Base-by-base conservation (phyloP, 2,888 invertebrate species). In the Saturnia japonica region DNA sequence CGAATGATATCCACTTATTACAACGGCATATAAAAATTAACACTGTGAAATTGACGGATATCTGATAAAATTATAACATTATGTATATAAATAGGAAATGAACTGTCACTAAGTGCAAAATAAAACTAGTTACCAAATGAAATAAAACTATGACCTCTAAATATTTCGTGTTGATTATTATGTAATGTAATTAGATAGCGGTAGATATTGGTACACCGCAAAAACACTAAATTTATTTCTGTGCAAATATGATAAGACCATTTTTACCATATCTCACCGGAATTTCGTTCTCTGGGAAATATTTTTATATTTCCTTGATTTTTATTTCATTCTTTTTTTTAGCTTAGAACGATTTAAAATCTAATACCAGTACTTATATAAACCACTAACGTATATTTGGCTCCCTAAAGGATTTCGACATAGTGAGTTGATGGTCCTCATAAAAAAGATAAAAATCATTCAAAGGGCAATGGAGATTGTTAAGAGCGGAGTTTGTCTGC, bases 131-230 rank as follows among this genome's bases (percentile, higher is more conserved):
- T n/a, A 22, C 43, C 14, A 8, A 34, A 66, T 22, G 6, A 43
- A 12, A 66, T 22, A n/a, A 43, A 12, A 40, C 19, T 64, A 40
- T 40, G 64, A 64, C 64, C 64, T 64, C 19, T 64, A 62, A 62
- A 62, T 62, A 62, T 40, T 62, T 40, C 8, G 1, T 40, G 40
- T 19, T 40, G n/a, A 40, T 40, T 40, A 16, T 40, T 66, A 67
- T 25, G 45, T 16, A 45, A n/a, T 2, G 47, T 67, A 67, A 45
- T 67, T 16, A 67, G 42, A 47, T 25, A 25, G 67, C 43, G 64
- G 19, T 64, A 40, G 64, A 64, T 64, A 64, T 6, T 34, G 64
- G 64, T 40, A 64, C 3, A 64, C 64, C 64, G 40, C 47, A 68
- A 68, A 67, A 14, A 25, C 1, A 68, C 1, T 67, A 43, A 9